These are phyloP conservation scores for Tachysurus fulvidraco DNA, from an alignment of 2,113 vertebrate species.

Conservation along the genomic window DNA sequence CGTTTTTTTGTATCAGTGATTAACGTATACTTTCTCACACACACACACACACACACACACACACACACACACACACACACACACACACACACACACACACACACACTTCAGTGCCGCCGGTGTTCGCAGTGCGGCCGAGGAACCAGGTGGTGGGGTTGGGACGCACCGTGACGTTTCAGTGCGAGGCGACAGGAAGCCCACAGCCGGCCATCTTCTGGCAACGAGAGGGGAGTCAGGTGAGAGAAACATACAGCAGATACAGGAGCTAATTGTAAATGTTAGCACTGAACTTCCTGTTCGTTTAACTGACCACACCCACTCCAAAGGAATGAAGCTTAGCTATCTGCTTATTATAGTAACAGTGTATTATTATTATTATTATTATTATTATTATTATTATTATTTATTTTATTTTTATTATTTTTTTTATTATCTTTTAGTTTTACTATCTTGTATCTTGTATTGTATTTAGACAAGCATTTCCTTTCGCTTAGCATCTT, in stretches of 20 bases:
- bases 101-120: constrained; percentile 84
- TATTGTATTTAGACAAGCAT: neutral
- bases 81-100: neutral
- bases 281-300: too few species aligned
- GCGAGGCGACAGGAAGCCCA: constrained; percentile 95
- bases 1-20: neutral
- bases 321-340: too few species aligned
- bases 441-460: neutral
- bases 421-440: neutral
- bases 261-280: neutral
- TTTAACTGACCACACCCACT: too few species aligned
- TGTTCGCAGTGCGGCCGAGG: constrained; percentile 91
- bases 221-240: constrained; percentile 96
- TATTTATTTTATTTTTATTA: neutral
- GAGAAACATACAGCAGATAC: constrained; percentile 1
- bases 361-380: too few species aligned
- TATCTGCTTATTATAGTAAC: too few species aligned
- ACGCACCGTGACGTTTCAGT: constrained; percentile 95
- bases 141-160: constrained; percentile 95
- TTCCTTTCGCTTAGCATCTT: neutral
- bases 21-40: constrained; percentile 14
- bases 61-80: constrained; percentile 30
- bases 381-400: too few species aligned
- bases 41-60: constrained; percentile 25
- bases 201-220: constrained; percentile 99